Evolutionary conservation across 2,888 invertebrate species (phyloP), one percentile per base, ranked within the genome.

Genomic region (Pristionchus exspectatus): DNA sequence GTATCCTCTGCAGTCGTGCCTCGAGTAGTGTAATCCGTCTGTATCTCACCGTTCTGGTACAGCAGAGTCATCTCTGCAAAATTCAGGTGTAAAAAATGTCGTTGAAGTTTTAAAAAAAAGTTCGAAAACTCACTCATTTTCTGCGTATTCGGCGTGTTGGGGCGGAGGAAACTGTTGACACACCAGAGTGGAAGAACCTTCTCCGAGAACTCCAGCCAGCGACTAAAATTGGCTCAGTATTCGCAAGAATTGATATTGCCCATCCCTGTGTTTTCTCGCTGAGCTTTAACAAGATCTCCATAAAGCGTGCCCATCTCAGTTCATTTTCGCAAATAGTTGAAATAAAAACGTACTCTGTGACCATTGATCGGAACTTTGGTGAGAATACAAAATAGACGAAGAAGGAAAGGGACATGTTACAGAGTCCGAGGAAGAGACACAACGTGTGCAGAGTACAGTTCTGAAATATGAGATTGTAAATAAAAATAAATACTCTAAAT

Each of bases 361-460:
- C 93, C 91, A 94, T 93, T 66, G 93, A 90, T 18, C 94, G 90
- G 90, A 94, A 94, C 33, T 94, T 93, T 63, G 92, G 92, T 10
- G 93, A 93, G 89, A 94, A 93, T 7, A 92, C 90, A 38, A 94
- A 88, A 89, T 94, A 94, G 74, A 94, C 93, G 90, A 94, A 94
- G 90, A 94, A 94, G 24, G 94, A 94, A n/a, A 94, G 90, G 16
- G 93, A 93, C 86, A 93, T 93, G 86, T 94, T 94, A 91, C 94
- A 94, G 21, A 94, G 90, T 21, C 93, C 94, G 86, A 94, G 92
- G 86, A 94, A 94, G 66, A 94, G 92, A 33, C 92, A 93, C 30
- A 93, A 54, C 14, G 92, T 92, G 87, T 92, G 92, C 89, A 90
- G 92, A 14, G 86, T 90, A 89, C 92, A 92, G 56, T 91, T 38